These are phyloP conservation scores for Rhagium mordax DNA, from an alignment of 2,888 invertebrate genomes.

Conservation along the genomic window DNA sequence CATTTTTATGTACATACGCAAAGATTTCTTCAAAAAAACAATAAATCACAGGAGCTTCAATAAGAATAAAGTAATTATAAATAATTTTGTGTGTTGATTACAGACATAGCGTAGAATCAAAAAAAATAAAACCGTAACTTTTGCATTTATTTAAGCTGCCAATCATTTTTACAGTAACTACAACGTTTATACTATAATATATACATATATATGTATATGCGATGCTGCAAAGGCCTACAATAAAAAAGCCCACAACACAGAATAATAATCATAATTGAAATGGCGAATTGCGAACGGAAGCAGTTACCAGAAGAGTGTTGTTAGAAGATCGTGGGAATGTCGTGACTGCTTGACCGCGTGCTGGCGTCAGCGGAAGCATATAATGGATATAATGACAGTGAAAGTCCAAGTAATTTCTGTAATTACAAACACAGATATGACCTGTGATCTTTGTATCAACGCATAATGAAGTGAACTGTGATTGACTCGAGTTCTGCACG, in stretches of 20 bases:
- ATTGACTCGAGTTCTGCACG: slow-evolving; percentile 15
- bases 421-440: slow-evolving; percentile 49
- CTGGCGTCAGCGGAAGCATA: slow-evolving; percentile 55
- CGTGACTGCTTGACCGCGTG: slow-evolving; percentile 49
- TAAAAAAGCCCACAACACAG: slow-evolving; percentile 7
- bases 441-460: slow-evolving; percentile 37
- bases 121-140: too few relatives aligned
- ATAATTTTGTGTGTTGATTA: too few relatives aligned
- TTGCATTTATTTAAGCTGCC: too few relatives aligned
- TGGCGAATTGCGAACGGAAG: slow-evolving; percentile 39
- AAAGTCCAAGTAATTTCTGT: slow-evolving; percentile 54
- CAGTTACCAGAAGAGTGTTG: slow-evolving; percentile 37
- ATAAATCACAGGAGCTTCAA: too few relatives aligned
- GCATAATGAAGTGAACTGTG: slow-evolving; percentile 16
- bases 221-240: not conserved
- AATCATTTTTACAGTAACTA: too few relatives aligned
- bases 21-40: too few relatives aligned
- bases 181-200: too few relatives aligned
- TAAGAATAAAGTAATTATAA: too few relatives aligned
- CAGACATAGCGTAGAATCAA: too few relatives aligned
- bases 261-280: slow-evolving; percentile 21
- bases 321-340: slow-evolving; percentile 51
- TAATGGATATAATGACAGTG: slow-evolving; percentile 59
- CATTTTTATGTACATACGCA: too few relatives aligned
- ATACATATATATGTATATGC: not conserved